Conservation (phyloP, 2,888 invertebrate species). For the Sipha maydis region DNA sequence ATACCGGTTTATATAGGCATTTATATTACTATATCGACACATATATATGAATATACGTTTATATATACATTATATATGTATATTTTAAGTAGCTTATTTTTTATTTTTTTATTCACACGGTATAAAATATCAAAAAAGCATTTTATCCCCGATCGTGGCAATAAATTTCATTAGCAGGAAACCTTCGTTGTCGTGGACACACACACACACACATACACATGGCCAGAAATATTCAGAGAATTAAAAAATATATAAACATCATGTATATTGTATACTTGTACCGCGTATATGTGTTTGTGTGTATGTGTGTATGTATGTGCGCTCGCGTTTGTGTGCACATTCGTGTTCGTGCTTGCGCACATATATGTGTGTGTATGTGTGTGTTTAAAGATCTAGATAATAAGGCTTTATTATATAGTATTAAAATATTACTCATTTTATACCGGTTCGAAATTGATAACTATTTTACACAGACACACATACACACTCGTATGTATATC, state of each 20-base stretch:
- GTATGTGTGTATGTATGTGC: neutral
- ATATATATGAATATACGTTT: neutral
- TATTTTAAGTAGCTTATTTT: conserved; percentile 60
- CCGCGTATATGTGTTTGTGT: neutral
- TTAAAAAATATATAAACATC: conserved; percentile 32
- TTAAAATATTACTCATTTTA: conserved; percentile 59
- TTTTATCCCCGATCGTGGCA: conserved; percentile 61
- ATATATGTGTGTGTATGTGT: neutral
- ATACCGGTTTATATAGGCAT: conserved; percentile 60
- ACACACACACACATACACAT: conserved; percentile 7
- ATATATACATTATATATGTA: conserved; percentile 10
- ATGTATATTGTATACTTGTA: conserved; percentile 22
- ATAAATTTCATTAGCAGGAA: conserved; percentile 60
- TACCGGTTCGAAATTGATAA: conserved; percentile 60
- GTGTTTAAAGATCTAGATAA: conserved; percentile 58
- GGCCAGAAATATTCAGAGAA: conserved; percentile 57
- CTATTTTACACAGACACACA: conserved; percentile 44
- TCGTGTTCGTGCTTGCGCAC: neutral
- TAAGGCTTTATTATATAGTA: conserved; percentile 57
- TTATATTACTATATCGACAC: conserved; percentile 50
- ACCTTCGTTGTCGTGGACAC: conserved; percentile 42
- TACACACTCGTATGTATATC: neutral
- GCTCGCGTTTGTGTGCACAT: neutral
- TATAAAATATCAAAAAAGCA: conserved; percentile 61
- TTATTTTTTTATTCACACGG: conserved; percentile 56